Percentiles rank a stretch among this genome's conserved stretches.
phyloP scores from a whole-genome alignment of 2,797 vertebrate species.

The Okamejei kenojei region DNA sequence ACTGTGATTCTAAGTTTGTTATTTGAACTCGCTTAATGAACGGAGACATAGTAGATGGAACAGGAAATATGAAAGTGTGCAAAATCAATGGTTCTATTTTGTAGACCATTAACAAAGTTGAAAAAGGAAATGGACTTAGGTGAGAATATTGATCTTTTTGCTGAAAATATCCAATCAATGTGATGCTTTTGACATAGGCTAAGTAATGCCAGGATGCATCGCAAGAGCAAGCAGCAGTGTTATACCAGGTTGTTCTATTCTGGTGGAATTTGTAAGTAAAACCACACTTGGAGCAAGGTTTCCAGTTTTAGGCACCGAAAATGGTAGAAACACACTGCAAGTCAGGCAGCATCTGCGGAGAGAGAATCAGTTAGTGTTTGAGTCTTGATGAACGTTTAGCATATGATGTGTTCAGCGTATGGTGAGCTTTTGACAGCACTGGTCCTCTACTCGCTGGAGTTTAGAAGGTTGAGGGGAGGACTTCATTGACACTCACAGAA shows the following conservation, averaged over 20 bases:
- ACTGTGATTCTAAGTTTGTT: too few species aligned
- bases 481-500: too few species aligned
- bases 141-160: conserved; percentile 12
- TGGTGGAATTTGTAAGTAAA: background rate
- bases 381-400: too few species aligned
- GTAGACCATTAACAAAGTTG: background rate
- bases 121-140: background rate
- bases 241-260: background rate
- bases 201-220: background rate
- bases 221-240: background rate
- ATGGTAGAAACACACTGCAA: too few species aligned
- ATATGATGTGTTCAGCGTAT: too few species aligned
- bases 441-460: too few species aligned
- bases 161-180: conserved; percentile 27
- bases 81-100: conserved; percentile 11
- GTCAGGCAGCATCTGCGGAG: too few species aligned
- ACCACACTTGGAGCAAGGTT: background rate
- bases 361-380: too few species aligned
- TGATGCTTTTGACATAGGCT: background rate
- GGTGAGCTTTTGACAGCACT: too few species aligned
- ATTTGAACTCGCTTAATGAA: background rate
- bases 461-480: too few species aligned
- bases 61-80: background rate
- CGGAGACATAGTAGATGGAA: background rate
- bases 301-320: background rate